Evolutionary conservation across 92 coral and sea anemone species (phyloP).

Genomic region (Phymanthus crucifer): DNA sequence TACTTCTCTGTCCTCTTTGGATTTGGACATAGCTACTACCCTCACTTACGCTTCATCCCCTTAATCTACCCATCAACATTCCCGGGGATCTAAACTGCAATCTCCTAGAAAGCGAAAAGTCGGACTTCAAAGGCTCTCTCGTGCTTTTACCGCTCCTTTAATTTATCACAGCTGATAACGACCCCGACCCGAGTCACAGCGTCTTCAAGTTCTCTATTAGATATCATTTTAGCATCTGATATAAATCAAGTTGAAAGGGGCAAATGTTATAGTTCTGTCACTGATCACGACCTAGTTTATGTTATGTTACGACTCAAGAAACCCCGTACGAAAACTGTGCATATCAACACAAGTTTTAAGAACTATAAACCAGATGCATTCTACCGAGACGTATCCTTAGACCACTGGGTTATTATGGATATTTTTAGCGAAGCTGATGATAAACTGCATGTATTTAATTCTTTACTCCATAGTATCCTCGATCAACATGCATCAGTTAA

Average conservation of each 20-base stretch:
- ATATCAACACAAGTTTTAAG: slow-evolving; percentile 18
- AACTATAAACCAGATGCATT: slow-evolving; percentile 19
- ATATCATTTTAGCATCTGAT: slow-evolving; percentile 37
- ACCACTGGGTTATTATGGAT: slow-evolving; percentile 10
- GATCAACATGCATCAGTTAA: slow-evolving; percentile 44
- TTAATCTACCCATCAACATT: slow-evolving; percentile 38
- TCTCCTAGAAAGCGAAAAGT: slow-evolving; percentile 16
- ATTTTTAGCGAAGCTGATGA: not conserved
- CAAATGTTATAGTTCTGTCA: slow-evolving; percentile 43
- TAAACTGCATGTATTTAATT: slow-evolving; percentile 13
- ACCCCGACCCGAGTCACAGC: slow-evolving; percentile 43
- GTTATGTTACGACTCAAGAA: slow-evolving; percentile 39
- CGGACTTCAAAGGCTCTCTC: slow-evolving; percentile 26
- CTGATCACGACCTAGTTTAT: slow-evolving; percentile 44
- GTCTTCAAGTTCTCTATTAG: slow-evolving; percentile 36
- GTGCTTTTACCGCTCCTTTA: slow-evolving; percentile 38
- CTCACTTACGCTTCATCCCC: slow-evolving; percentile 10
- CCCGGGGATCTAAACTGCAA: slow-evolving; percentile 54
- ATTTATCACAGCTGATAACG: slow-evolving; percentile 42
- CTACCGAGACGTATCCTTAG: not conserved
- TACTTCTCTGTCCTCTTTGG: no score
- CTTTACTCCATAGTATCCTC: slow-evolving; percentile 7
- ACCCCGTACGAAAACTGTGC: slow-evolving; percentile 38
- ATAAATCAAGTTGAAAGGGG: slow-evolving; percentile 29
- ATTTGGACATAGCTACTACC: slow-evolving; percentile 18